Evolutionary conservation across 2,113 vertebrate genomes (phyloP).

Genomic region (Ceyx margarethae): DNA sequence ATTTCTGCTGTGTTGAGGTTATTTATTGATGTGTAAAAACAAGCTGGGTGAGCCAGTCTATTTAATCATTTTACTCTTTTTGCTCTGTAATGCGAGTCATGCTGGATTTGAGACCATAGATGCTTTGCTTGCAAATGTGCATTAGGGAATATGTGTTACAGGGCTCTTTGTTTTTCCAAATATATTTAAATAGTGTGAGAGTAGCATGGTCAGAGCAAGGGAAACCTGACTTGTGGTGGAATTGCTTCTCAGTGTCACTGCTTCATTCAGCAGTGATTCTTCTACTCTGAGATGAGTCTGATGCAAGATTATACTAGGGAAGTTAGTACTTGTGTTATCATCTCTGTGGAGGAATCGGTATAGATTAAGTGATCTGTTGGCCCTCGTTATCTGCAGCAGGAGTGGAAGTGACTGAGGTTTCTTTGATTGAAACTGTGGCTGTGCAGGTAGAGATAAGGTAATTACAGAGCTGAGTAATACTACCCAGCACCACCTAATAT

Average conservation of each 20-base stretch:
- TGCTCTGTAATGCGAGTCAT: slow-evolving; percentile 37
- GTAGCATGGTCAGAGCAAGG: background rate
- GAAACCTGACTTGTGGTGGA: background rate
- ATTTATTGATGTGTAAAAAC: slow-evolving; percentile 69
- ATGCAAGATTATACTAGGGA: background rate
- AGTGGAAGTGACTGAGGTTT: background rate
- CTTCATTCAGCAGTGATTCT: background rate
- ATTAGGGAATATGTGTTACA: slow-evolving; percentile 41
- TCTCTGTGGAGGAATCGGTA: background rate
- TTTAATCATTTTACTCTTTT: slow-evolving; percentile 61
- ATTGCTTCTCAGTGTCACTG: background rate
- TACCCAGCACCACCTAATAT: background rate
- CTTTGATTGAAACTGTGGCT: background rate
- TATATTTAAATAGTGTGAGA: slow-evolving; percentile 16
- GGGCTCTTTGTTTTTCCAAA: background rate
- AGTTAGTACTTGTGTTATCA: background rate
- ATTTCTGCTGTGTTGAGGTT: slow-evolving; percentile 57
- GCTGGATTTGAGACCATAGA: slow-evolving; percentile 55
- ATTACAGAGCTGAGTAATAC: background rate
- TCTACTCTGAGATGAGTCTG: background rate
- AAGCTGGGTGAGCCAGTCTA: slow-evolving; percentile 52
- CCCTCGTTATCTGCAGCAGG: background rate
- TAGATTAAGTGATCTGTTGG: background rate
- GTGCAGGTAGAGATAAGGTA: slow-evolving; percentile 12
- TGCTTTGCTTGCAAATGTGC: slow-evolving; percentile 29